Percentiles rank a stretch among this genome's conserved stretches.
Evolutionary conservation across 2,888 invertebrate genomes (phyloP).

Genomic region (Lapara coniferarum): DNA sequence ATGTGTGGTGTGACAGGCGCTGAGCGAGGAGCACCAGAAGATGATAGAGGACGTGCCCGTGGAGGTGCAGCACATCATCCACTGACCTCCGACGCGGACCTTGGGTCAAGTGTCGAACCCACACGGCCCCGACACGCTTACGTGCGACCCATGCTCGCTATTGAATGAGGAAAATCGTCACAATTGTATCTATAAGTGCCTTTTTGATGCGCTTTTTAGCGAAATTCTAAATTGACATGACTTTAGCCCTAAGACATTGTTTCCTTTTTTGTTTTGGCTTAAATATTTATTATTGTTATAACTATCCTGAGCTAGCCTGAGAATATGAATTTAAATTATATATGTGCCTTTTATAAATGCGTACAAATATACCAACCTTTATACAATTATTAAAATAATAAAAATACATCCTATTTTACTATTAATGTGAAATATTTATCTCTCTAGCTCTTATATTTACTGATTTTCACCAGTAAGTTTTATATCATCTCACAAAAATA

Average conservation of each 20-base stretch:
- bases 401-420: no score
- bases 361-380: neutral
- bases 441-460: no score
- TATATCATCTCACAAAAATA: no score
- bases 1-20: conserved; percentile 84
- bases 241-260: no score
- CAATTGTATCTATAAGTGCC: neutral
- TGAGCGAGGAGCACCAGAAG: conserved; percentile 93
- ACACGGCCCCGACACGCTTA: conserved; percentile 1
- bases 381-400: neutral
- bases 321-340: neutral
- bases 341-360: neutral
- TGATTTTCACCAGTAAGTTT: no score
- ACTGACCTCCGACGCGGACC: conserved; percentile 50
- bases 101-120: neutral
- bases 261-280: neutral
- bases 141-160: neutral
- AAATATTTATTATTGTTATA: neutral
- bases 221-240: neutral
- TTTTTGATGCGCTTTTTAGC: neutral
- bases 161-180: conserved; percentile 10
- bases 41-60: conserved; percentile 84
- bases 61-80: conserved; percentile 64
- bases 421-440: no score
- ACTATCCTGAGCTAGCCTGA: neutral